Base-by-base conservation (phyloP, 1,140 invertebrate species). In the Melanaphis sacchari region DNA sequence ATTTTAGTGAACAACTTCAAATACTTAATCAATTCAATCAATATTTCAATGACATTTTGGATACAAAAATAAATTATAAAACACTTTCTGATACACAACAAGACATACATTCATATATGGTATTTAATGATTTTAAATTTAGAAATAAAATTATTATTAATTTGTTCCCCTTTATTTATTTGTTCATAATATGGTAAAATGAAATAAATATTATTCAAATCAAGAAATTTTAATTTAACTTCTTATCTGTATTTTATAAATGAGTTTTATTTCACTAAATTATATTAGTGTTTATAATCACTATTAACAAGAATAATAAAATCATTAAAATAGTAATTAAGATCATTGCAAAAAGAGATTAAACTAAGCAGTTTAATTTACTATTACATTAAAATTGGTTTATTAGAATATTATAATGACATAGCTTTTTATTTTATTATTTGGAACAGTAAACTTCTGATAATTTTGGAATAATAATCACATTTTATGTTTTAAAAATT, bases 21-120 rank as follows among this genome's bases (percentile, higher is more conserved):
- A 54, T 85, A 82, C 6, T 93, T 38, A 49, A 82, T 52, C 66
- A 84, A 52, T 93, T 82, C 41, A 93, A 8, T 15, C 43, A 93
- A 52, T 54, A 84, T 40, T 93, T 93, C 43, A 31, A 85, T 84
- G 76, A 93, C 2, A 93, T 93, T 52, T 38, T 76, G 31, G 54
- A 85, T 38, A 84, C 21, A 38, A 52, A 49, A 93, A 52, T 93
- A 38, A 40, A 26, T 22, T 93, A 84, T 38, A 49, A 93, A 93
- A 26, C 31, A 84, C 81, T 93, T 49, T 38, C 91, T 93, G 36
- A 31, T 84, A 52, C 31, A 38, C 36, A 93, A 24, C 76, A 93
- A 93, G 43, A 24, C n/a, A 84, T 49, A 52, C 43, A 49, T 93
- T 93, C 91, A 26, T 93, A 84, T 40, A 82, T 93, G 91, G 91